phyloP scores from a whole-genome alignment of 2,797 vertebrate species.

The Paramormyrops hopkinsi region DNA sequence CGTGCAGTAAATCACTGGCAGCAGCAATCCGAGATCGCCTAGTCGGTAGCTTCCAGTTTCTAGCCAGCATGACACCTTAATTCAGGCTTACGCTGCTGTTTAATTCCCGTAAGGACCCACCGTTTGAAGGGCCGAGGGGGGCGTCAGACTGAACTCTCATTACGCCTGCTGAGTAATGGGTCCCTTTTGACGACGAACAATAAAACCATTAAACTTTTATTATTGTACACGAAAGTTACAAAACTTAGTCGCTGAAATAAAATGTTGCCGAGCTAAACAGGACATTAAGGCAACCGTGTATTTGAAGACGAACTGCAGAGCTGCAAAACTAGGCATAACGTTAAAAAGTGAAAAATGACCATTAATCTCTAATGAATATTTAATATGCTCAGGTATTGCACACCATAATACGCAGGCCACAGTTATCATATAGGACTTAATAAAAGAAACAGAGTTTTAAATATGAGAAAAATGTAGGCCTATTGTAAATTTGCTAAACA shows the following conservation, averaged over 20 bases:
- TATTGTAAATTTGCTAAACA: background rate
- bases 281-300: background rate
- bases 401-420: background rate
- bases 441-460: background rate
- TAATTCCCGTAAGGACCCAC: background rate
- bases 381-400: background rate
- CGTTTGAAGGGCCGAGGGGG: background rate
- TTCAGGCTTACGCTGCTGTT: background rate
- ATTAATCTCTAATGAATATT: background rate
- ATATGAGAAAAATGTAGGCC: background rate
- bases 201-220: background rate
- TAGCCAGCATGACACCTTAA: background rate
- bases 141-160: background rate
- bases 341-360: background rate
- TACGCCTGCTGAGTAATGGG: background rate
- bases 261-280: background rate
- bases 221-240: background rate
- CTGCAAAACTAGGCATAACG: background rate
- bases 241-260: background rate
- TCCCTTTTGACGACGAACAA: background rate
- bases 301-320: background rate
- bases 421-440: background rate
- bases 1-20: background rate
- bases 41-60: background rate
- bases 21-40: background rate